Conservation (phyloP, 2,797 vertebrate genomes). For the Ctenopoma multispine region DNA sequence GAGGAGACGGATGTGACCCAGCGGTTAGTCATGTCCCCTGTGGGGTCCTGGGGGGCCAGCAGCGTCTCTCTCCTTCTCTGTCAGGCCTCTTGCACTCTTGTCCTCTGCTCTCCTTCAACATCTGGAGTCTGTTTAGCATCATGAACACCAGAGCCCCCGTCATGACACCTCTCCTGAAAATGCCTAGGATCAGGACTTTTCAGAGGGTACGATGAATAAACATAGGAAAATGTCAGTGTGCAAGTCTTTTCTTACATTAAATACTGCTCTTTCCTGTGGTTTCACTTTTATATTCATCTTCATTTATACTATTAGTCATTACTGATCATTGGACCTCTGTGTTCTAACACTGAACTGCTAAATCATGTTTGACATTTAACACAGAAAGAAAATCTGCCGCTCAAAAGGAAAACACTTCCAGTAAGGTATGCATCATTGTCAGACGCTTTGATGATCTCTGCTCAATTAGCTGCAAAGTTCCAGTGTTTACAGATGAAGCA, state of each 20-base stretch:
- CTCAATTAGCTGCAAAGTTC: conserved; percentile 30
- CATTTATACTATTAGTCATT: conserved; percentile 42
- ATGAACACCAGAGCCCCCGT: conserved; percentile 63
- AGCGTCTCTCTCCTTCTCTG: conserved; percentile 41
- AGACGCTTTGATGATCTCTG: conserved; percentile 35
- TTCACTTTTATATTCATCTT: conserved; percentile 16
- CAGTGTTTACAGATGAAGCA: conserved; percentile 47
- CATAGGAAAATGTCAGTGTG: conserved; percentile 5
- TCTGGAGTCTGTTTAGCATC: conserved; percentile 85
- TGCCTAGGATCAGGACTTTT: conserved; percentile 51
- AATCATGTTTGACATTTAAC: conserved; percentile 45
- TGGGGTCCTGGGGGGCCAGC: conserved; percentile 61
- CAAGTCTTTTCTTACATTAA: not conserved
- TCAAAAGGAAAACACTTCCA: conserved; percentile 55
- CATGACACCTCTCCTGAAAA: conserved; percentile 74
- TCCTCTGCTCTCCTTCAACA: conserved; percentile 78
- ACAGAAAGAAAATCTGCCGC: conserved; percentile 27
- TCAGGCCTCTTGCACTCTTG: conserved; percentile 59
- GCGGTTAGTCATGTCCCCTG: conserved; percentile 71
- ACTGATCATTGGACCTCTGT: conserved; percentile 15
- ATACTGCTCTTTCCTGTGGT: conserved; percentile 20
- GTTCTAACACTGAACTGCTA: conserved; percentile 35
- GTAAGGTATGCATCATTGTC: conserved; percentile 28
- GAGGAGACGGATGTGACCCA: conserved; percentile 78
- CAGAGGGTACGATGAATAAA: conserved; percentile 49